Base-by-base conservation (phyloP, 2,113 vertebrate species). In the Cebus imitator region DNA sequence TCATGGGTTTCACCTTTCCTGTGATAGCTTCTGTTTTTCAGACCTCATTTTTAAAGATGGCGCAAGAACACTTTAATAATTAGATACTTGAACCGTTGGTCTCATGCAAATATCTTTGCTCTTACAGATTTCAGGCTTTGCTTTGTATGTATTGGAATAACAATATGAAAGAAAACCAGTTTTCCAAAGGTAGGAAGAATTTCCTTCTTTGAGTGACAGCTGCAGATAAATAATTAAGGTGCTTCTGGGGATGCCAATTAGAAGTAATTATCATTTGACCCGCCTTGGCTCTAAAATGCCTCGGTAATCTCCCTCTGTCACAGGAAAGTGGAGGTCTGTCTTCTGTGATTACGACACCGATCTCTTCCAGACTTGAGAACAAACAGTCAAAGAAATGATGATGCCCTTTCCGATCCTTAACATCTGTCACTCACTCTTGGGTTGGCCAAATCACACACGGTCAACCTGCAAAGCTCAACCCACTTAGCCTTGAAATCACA, bases 231-330 rank as follows among this genome's bases (percentile, higher is more conserved):
- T 97, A 97, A 97, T 96, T 92, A 97, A 96, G 96, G 92, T 72
- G 90, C 85, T 97, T 86, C 81, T 96, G 94, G 90, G 94, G 95
- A 89, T 96, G 90, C 84, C 95, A 97, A 97, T 98, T 98, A 97
- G 96, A 96, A 93, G 94, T 96, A 96, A 98, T 97, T 97, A 97
- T 97, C 96, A 93, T 90, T 83, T 97, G 96, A 97, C 96, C 97
- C 64, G 76, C 92, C 84, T 64, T 66, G 80, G 92, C 92, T 97
- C 68, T 80, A 86, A 96, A 97, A 96, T 90, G 94, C 81, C 95
- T 97, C 50, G 9, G 90, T 94, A 94, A 97, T 97, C 86, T 97
- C 85, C 73, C 84, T 75, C 68, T 92, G 92, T 96, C 96, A 92
- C 35, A 32, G 81, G 27, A 72, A 95, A 95, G 80, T 12, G 27